Base-by-base conservation (phyloP, 2,888 invertebrate species). In the Melinopterus prodromus region DNA sequence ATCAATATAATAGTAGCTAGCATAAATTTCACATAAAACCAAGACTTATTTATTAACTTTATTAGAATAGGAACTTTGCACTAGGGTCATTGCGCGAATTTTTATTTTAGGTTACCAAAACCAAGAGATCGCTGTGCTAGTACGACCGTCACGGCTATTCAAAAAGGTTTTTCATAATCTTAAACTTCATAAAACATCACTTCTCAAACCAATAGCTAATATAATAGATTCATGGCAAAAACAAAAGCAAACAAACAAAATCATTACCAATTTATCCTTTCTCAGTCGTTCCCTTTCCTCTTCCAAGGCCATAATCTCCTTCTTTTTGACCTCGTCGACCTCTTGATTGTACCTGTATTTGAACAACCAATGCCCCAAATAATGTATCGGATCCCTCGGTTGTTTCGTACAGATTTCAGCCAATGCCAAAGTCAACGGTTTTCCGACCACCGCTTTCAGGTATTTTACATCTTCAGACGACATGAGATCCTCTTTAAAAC, bases 351-450 rank as follows among this genome's bases (percentile, higher is more conserved):
- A 90, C 69, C 89, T 86, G 84, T 90, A 91, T 85, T 90, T 89
- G 80, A 90, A 88, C n/a, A 91, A 85, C 90, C 90, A 91, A 82
- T 90, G 90, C 4, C 88, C 91, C 36, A 91, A 84, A 82, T 90
- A 91, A 83, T 89, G 88, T n/a, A 91, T 88, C 0, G 91, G 91
- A 84, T 91, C 90, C 75, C 84, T 81, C 2, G 91, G 91, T 82
- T 90, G 89, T 81, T 88, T 89, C 0, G 88, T 86, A 0, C 89
- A 87, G 71, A 91, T 88, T 84, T 91, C 90, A 2, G 89, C 89
- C 78, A 91, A 82, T 6, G 90, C 91, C 78, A 90, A 83, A 37
- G 88, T 87, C 77, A 91, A 83, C 1, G 90, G 89, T 76, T 84
- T 86, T 6, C 89, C 90, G 16, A 90, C 82, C 16, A 84, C 82